Evolutionary conservation across 2,888 invertebrate species (phyloP), one percentile per base, ranked within the genome.

Genomic region (Limnephilus rhombicus): DNA sequence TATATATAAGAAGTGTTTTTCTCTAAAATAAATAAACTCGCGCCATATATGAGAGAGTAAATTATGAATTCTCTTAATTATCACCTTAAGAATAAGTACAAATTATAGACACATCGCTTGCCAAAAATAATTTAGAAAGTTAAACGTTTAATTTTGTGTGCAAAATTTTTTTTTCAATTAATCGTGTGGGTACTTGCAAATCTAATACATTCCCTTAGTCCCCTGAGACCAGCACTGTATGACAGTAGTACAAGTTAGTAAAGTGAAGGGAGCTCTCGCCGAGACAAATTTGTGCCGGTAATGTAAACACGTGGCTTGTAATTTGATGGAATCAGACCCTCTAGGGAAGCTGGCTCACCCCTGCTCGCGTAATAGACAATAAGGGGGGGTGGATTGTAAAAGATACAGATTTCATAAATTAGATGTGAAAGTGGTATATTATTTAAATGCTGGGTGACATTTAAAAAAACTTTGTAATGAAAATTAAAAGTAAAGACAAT

Each of bases 251-350:
- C 86, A 37, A n/a, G 41, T 45, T 41, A 86, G 18, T 85, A 24
- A 37, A 68, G 68, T 68, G 68, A 68, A 68, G 68, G 68, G 68
- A 68, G 68, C 0, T 9, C 68, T 24, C 81, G 92, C 92, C 90
- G 91, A 88, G 92, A 92, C 92, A 93, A 93, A 93, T 93, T 93
- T 93, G 92, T 90, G 92, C 87, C 90, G 92, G 92, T 93, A 90
- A 92, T 92, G 92, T 91, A 90, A 90, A 92, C 93, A 93, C 93
- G 93, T 92, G 93, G 92, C 92, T 91, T 90, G 93, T 93, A 93
- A 93, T 94, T 93, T 93, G 93, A 93, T 93, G 93, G 93, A 93
- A 93, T 94, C 93, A 91, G 91, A 81, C 93, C 93, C 92, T 18
- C 91, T 94, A 91, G 82, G 88, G 87, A 86, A n/a, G 86, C 80